These are phyloP conservation scores for Poeciliopsis presidionis DNA, from an alignment of 2,797 vertebrate genomes.

Conservation along the genomic window DNA sequence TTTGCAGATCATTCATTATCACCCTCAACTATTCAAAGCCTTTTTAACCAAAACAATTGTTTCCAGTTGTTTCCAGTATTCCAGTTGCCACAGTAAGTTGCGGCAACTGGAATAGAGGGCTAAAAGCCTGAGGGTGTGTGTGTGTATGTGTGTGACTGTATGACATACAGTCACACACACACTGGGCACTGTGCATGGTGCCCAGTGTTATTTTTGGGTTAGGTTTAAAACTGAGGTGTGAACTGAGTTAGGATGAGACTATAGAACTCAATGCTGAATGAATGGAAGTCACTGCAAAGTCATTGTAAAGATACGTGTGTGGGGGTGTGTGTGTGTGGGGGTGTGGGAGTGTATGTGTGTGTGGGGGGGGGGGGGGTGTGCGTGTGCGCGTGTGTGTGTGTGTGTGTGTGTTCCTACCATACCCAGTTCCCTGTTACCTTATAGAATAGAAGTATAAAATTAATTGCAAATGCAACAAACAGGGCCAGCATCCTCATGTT, in stretches of 20 bases:
- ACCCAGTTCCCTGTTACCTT: slow-evolving; percentile 81
- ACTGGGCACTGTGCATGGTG: neutral
- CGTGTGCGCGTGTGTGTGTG: too few relatives aligned
- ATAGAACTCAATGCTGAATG: neutral
- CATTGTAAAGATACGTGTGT: neutral
- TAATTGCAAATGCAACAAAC: slow-evolving; percentile 97
- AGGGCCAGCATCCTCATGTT: slow-evolving; percentile 98
- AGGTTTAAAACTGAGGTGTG: neutral
- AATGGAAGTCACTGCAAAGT: neutral
- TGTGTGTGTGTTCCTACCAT: neutral
- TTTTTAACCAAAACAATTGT: neutral
- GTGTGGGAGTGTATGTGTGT: neutral
- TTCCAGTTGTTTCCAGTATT: too few relatives aligned
- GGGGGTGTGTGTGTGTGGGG: too few relatives aligned
- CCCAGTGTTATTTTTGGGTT: too few relatives aligned
- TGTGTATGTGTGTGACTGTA: neutral
- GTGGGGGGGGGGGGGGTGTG: too few relatives aligned
- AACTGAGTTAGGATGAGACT: neutral
- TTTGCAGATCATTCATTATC: neutral
- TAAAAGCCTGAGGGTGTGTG: neutral
- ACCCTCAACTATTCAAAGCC: neutral
- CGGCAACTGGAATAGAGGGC: neutral
- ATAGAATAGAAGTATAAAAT: slow-evolving; percentile 97
- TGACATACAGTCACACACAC: too few relatives aligned
- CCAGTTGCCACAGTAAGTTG: neutral